Evolutionary conservation across 1,140 invertebrate genomes (phyloP).

Genomic region (Neuroterus valhalla): DNA sequence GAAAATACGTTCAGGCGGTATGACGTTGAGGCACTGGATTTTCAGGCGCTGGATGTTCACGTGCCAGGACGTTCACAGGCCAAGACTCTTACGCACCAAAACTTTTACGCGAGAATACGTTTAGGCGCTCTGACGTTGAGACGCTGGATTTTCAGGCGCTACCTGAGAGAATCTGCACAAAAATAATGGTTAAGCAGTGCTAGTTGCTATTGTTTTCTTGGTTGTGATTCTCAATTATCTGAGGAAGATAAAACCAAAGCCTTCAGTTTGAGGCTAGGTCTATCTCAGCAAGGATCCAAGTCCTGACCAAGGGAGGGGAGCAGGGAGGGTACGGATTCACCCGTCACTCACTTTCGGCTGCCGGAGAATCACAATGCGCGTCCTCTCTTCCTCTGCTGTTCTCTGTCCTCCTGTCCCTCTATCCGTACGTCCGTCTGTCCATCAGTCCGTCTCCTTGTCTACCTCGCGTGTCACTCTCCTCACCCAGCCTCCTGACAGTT

Average conservation of each 20-base stretch:
- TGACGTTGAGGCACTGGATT: too few relatives aligned
- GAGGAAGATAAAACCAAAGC: conserved; percentile 4
- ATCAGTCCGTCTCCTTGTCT: conserved; percentile 60
- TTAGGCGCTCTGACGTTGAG: too few relatives aligned
- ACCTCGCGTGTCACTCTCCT: conserved; percentile 62
- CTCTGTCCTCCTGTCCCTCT: conserved; percentile 53
- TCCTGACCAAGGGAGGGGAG: conserved; percentile 37
- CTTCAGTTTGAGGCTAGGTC: conserved; percentile 33
- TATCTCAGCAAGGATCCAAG: conserved; percentile 47
- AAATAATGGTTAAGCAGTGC: too few relatives aligned
- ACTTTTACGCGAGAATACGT: too few relatives aligned
- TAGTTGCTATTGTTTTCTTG: background rate
- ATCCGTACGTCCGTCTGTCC: conserved; percentile 58
- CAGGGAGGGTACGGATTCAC: conserved; percentile 69
- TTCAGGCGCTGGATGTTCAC: too few relatives aligned
- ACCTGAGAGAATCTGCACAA: too few relatives aligned
- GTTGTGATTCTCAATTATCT: background rate
- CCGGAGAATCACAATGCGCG: conserved; percentile 73
- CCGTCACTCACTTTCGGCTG: conserved; percentile 72
- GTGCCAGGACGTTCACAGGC: too few relatives aligned
- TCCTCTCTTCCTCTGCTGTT: conserved; percentile 51
- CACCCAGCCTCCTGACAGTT: conserved; percentile 59
- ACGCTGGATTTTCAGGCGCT: too few relatives aligned
- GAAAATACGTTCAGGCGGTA: too few relatives aligned
- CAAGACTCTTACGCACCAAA: too few relatives aligned